Conservation (phyloP, 2,113 vertebrate species). For the Ahaetulla prasina region DNA sequence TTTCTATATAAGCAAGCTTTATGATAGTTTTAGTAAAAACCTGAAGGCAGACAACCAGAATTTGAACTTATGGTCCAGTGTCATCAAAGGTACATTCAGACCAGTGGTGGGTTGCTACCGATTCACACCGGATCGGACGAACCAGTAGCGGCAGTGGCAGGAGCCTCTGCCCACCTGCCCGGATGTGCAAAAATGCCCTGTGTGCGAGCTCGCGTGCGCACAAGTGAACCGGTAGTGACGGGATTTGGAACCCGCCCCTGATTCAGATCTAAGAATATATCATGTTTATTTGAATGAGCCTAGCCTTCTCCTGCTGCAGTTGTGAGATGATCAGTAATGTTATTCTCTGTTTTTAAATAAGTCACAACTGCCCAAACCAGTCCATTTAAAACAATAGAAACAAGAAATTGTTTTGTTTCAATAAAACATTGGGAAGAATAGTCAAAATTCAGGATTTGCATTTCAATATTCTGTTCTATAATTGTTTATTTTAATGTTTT, state of each 20-base stretch:
- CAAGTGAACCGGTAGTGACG: no score
- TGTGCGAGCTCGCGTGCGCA: no score
- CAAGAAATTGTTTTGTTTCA: background rate
- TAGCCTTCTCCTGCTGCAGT: background rate
- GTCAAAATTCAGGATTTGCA: background rate
- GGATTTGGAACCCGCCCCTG: no score
- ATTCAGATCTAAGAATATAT: background rate
- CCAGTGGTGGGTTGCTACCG: no score
- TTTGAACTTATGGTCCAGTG: background rate
- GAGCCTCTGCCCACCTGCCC: no score
- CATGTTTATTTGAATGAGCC: background rate
- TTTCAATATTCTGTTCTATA: background rate
- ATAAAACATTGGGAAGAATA: background rate
- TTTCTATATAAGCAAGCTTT: background rate
- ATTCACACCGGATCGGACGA: no score
- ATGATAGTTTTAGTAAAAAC: no score
- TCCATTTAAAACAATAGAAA: background rate
- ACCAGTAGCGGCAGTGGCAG: no score
- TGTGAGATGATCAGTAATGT: background rate
- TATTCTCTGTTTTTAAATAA: background rate
- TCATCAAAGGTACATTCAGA: background rate
- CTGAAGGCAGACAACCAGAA: background rate
- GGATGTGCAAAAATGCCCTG: no score
- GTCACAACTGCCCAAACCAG: background rate
- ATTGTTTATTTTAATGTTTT: background rate